These are phyloP conservation scores for Gallinago paraguaiae DNA, from an alignment of 2,113 vertebrate genomes.

Conservation along the genomic window DNA sequence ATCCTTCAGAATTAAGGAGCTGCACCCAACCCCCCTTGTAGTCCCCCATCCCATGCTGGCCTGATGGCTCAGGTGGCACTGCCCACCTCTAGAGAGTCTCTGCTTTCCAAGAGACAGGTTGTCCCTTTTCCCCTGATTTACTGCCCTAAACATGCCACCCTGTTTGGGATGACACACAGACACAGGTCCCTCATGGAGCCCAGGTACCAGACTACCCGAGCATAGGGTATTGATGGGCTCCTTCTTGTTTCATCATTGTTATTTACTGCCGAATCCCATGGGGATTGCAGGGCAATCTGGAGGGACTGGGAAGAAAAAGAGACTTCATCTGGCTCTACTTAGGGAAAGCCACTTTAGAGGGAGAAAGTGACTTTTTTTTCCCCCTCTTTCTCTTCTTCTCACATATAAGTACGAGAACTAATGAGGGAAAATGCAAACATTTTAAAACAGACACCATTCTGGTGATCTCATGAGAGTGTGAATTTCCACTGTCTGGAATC, in stretches of 20 bases:
- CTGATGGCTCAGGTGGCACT: background rate
- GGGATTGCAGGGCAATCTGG: background rate
- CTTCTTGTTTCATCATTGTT: background rate
- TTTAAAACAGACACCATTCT: background rate
- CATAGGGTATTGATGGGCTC: background rate
- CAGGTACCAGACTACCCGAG: background rate
- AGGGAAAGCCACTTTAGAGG: background rate
- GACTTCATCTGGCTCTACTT: background rate
- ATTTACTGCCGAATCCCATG: background rate
- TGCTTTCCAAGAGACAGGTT: background rate
- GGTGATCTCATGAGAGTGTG: background rate
- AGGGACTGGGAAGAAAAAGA: background rate
- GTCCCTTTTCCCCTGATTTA: background rate
- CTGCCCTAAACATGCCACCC: fast-evolving
- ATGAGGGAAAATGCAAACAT: background rate
- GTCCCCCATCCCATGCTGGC: background rate
- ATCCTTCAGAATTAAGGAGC: background rate
- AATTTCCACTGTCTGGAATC: background rate
- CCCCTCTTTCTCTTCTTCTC: background rate
- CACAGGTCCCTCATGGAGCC: background rate
- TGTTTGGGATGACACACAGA: background rate
- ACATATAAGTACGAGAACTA: background rate
- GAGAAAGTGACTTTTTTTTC: background rate
- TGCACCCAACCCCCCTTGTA: background rate
- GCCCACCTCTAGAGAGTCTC: fast-evolving